Conservation (phyloP, 1,140 invertebrate genomes). For the Vollenhovia emeryi region DNA sequence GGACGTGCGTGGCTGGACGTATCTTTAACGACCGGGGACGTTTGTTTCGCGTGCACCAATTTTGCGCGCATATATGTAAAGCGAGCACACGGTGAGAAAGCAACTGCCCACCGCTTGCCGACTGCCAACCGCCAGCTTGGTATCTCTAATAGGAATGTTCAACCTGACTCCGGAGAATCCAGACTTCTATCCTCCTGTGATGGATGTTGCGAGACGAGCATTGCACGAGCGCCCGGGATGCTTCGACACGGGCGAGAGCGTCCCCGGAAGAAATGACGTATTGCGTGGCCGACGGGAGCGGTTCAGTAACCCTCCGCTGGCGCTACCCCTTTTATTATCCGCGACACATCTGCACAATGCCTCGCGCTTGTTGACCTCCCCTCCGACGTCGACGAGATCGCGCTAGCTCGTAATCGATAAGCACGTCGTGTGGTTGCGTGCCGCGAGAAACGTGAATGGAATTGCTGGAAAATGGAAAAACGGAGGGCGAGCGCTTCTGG, state of each 20-base stretch:
- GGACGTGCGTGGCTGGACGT: not conserved
- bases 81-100: slow-evolving; percentile 12
- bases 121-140: not conserved
- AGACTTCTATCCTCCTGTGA: not conserved
- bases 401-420: slow-evolving; percentile 40
- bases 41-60: not conserved
- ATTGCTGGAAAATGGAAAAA: not conserved
- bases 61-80: not conserved
- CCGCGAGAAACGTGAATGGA: slow-evolving; percentile 28
- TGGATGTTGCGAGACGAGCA: slow-evolving; percentile 19
- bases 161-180: not conserved
- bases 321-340: slow-evolving; percentile 73
- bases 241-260: not conserved
- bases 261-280: slow-evolving; percentile 55
- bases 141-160: not conserved
- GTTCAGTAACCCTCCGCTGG: slow-evolving; percentile 68
- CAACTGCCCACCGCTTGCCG: no score
- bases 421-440: not conserved
- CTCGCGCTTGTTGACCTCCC: slow-evolving; percentile 61
- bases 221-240: not conserved
- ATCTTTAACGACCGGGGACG: not conserved
- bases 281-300: slow-evolving; percentile 23
- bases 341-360: slow-evolving; percentile 65
- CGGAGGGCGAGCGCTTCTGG: not conserved
- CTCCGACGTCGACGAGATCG: slow-evolving; percentile 22